A percentile compares a stretch with the other conserved stretches of the same genome.
These are phyloP conservation scores for Listronotus bonariensis DNA, from an alignment of 1,140 invertebrate species.

Conservation along the genomic window DNA sequence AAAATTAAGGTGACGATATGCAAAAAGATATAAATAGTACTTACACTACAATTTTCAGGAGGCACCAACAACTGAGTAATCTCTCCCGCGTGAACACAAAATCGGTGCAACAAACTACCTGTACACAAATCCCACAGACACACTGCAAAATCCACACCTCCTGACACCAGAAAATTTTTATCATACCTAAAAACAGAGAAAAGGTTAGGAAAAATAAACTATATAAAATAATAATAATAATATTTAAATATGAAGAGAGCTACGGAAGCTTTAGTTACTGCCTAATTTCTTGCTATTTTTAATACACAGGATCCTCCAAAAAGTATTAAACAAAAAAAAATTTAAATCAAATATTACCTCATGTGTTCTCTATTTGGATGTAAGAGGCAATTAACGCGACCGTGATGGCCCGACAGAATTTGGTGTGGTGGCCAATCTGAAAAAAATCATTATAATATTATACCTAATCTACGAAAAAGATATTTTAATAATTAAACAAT, in stretches of 20 bases:
- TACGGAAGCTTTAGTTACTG: no score
- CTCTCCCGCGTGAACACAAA: constrained; percentile 94
- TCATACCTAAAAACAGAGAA: constrained; percentile 77
- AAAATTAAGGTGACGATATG: no score
- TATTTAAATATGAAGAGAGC: no score
- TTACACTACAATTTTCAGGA: constrained; percentile 88
- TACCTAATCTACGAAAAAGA: no score
- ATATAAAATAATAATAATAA: no score
- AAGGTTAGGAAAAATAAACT: no score
- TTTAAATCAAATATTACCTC: constrained; percentile 17
- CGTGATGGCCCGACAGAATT: constrained; percentile 87
- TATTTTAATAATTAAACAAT: no score
- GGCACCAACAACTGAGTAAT: constrained; percentile 91
- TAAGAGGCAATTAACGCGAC: constrained; percentile 91
- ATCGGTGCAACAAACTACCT: constrained; percentile 88
- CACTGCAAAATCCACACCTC: constrained; percentile 96
- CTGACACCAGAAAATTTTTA: constrained; percentile 87
- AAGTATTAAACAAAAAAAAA: no score
- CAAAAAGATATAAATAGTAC: constrained; percentile 51
- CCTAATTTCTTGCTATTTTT: no score
- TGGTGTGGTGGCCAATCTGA: constrained; percentile 90
- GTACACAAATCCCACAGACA: constrained; percentile 96
- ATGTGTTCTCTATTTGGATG: constrained; percentile 90
- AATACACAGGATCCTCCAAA: no score
- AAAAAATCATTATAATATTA: constrained; percentile 16